These are phyloP conservation scores for Tetramorium simillimum DNA, from an alignment of 1,140 invertebrate species.

Conservation along the genomic window DNA sequence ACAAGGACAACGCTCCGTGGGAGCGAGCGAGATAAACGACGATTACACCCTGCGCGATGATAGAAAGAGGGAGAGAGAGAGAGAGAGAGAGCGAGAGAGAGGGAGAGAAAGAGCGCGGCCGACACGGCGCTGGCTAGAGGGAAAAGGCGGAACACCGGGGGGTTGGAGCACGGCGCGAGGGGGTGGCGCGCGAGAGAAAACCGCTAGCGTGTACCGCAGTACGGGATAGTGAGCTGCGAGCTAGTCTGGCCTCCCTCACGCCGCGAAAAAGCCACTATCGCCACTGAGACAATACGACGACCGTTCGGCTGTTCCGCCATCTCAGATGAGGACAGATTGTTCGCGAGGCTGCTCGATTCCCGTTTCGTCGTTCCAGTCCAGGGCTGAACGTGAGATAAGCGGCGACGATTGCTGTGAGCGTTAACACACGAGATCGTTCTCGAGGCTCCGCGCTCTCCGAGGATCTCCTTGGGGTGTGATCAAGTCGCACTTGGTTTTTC, in stretches of 20 bases:
- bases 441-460: neutral
- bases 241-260: conserved; percentile 67
- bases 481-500: neutral
- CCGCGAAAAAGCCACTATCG: conserved; percentile 56
- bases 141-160: conserved; percentile 27
- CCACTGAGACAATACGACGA: neutral
- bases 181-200: conserved; percentile 78
- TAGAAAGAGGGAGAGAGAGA: conserved; percentile 53
- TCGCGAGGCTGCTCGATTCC: neutral
- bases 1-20: conserved; percentile 26
- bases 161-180: conserved; percentile 18
- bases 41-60: conserved; percentile 41
- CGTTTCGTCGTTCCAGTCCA: neutral
- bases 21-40: conserved; percentile 36
- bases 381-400: too few relatives aligned
- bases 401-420: neutral
- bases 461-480: neutral
- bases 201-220: conserved; percentile 82
- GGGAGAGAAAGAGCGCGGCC: conserved; percentile 9
- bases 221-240: conserved; percentile 78
- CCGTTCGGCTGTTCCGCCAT: conserved; percentile 43
- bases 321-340: conserved; percentile 12
- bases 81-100: conserved; percentile 46
- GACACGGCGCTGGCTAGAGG: conserved; percentile 13
- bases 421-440: neutral